Base-by-base conservation (phyloP, 2,888 invertebrate species). In the Gymnoscelis rufifasciata region DNA sequence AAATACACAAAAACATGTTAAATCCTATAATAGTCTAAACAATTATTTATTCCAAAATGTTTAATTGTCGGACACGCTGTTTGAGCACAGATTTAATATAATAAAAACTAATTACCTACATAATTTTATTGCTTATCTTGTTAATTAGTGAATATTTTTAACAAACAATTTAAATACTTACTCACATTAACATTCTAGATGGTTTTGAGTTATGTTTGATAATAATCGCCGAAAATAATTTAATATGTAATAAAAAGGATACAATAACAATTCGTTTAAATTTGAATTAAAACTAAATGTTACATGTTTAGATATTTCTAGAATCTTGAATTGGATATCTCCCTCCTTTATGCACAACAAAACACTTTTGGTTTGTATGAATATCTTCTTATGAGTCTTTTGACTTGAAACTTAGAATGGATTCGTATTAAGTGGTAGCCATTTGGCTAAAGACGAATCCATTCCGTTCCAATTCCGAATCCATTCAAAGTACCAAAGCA, bases 41-140 rank as follows among this genome's bases (percentile, higher is more conserved):
- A 74, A 74, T 74, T 71, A 68, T 68, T 60, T 61, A 35, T 23
- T 19, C 31, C n/a, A 15, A 33, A 15, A 33, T 33, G 15, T n/a
- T 65, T 68, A 69, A 70, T 75, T 74, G 66, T 64, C 47, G 54
- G 66, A 60, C 62, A 62, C 59, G 63, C 60, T 63, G 50, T 64
- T 63, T 64, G 66, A 62, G 52, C 65, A 60, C 61, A 54, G 51
- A 54, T 62, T 45, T 59, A 55, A 64, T 65, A 64, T 60, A 65
- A 69, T 59, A 61, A 59, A 64, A 63, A 66, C 64, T 68, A 70
- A 69, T 62, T 60, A 66, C 62, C 64, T 68, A 71, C 64, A 69
- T 64, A 68, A 65, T 60, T 74, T 64, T 68, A 64, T 62, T 63
- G 59, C 65, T 62, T 68, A 66, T 58, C 71, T 71, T 68, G 69